Base-by-base conservation (phyloP, 2,888 invertebrate genomes). In the Lochmaea crataegi region DNA sequence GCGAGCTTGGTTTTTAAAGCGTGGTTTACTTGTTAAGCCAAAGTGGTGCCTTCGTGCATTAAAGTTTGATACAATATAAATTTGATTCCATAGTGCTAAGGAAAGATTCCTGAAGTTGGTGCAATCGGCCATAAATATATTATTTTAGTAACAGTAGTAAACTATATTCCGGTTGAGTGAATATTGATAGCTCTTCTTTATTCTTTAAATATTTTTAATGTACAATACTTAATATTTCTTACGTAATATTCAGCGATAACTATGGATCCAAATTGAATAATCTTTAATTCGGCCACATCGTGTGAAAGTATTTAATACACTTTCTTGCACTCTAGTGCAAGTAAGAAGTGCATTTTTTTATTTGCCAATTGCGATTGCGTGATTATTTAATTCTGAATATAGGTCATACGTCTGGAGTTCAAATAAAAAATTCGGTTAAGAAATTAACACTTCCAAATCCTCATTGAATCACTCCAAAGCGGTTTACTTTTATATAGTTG, bases 321-420 rank as follows among this genome's bases (percentile, higher is more conserved):
- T 65, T 65, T 65, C 65, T 53, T 65, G 53, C 53, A 53, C 41
- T 42, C 14, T n/a, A 16, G 22, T 57, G 66, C 32, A 60, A 60
- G 56, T 48, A 67, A 64, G 63, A 45, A 67, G 67, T 72, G 67
- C 66, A 61, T 65, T 74, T 38, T 32, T 71, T 74, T 69, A 74
- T 74, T 68, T 61, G 22, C 64, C 77, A 77, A 76, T 77, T 77
- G 64, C 70, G 63, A 66, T 68, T 63, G 67, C 69, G 63, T 66
- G 18, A 63, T 78, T 70, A 78, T 75, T 72, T 64, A 76, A 78
- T 78, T 75, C 71, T 65, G 58, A 65, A 78, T 75, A 72, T 76
- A 75, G 78, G 78, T 65, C 78, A 78, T n/a, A 71, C 71, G 77
- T 78, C 77, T 78, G 77, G 67, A 73, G 65, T 42, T 51, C 73